Percentiles rank a stretch among this genome's conserved stretches.
Evolutionary conservation across 2,888 invertebrate genomes (phyloP).

Genomic region (Acronicta alni): DNA sequence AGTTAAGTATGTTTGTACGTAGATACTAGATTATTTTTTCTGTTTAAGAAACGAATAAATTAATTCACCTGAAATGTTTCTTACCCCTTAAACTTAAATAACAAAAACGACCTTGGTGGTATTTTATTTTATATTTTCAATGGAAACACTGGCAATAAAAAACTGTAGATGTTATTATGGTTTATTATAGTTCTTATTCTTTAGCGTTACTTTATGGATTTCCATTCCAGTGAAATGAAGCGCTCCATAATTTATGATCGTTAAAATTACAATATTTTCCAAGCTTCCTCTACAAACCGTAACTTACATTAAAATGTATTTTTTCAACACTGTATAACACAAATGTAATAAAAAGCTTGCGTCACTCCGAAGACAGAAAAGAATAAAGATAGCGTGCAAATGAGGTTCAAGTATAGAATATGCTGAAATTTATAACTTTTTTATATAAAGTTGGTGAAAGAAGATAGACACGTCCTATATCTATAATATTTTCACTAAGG

Average conservation of each 20-base stretch:
- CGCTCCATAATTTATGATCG: conserved; percentile 62
- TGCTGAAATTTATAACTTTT: not conserved
- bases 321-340: conserved; percentile 20
- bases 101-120: too few relatives aligned
- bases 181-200: conserved; percentile 55
- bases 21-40: too few relatives aligned
- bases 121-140: not conserved
- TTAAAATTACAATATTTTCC: conserved; percentile 61
- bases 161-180: conserved; percentile 30
- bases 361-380: not conserved
- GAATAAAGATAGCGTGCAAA: not conserved
- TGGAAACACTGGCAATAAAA: conserved; percentile 13
- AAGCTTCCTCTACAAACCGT: conserved; percentile 22
- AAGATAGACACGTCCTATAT: too few relatives aligned
- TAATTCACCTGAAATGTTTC: too few relatives aligned
- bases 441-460: not conserved
- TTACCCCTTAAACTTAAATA: too few relatives aligned
- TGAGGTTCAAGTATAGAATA: conserved; percentile 6
- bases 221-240: conserved; percentile 59
- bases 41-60: too few relatives aligned
- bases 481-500: too few relatives aligned
- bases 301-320: conserved; percentile 43
- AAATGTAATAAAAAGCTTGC: conserved; percentile 15
- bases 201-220: conserved; percentile 50
- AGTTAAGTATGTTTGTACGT: too few relatives aligned